These are phyloP conservation scores for Eueremaeus valkanovi DNA, from an alignment of 2,888 invertebrate species.

Conservation along the genomic window DNA sequence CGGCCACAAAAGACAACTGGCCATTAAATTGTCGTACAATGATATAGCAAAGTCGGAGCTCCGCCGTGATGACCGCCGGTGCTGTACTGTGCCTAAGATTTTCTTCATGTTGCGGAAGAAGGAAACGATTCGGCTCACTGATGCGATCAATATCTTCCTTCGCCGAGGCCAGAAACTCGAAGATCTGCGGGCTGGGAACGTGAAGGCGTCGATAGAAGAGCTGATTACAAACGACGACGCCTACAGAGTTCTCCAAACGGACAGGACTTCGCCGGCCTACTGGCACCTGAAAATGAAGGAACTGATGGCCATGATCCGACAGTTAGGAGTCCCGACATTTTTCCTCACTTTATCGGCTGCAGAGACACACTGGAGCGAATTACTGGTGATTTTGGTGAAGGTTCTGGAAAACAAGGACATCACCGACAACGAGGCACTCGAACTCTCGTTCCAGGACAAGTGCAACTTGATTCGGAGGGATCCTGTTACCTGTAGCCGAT, in stretches of 20 bases:
- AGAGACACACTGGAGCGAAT: constrained; percentile 48
- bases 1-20: background rate
- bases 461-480: constrained; percentile 43
- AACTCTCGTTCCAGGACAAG: background rate
- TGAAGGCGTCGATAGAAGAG: background rate
- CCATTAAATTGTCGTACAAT: background rate
- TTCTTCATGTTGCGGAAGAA: background rate
- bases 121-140: background rate
- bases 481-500: background rate
- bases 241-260: background rate
- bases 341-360: constrained; percentile 48
- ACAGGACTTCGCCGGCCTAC: constrained; percentile 46
- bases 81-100: background rate
- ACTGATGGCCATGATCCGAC: constrained; percentile 47
- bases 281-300: constrained; percentile 46
- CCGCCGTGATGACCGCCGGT: background rate
- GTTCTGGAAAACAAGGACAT: constrained; percentile 41
- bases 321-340: constrained; percentile 47
- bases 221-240: background rate
- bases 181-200: background rate
- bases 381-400: constrained; percentile 43
- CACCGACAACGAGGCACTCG: background rate
- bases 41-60: background rate
- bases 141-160: background rate
- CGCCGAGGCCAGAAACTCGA: background rate